A percentile compares a stretch with the other conserved stretches of the same genome.
phyloP scores from a whole-genome alignment of 2,113 vertebrate species.

The Cochlearius cochlearius region DNA sequence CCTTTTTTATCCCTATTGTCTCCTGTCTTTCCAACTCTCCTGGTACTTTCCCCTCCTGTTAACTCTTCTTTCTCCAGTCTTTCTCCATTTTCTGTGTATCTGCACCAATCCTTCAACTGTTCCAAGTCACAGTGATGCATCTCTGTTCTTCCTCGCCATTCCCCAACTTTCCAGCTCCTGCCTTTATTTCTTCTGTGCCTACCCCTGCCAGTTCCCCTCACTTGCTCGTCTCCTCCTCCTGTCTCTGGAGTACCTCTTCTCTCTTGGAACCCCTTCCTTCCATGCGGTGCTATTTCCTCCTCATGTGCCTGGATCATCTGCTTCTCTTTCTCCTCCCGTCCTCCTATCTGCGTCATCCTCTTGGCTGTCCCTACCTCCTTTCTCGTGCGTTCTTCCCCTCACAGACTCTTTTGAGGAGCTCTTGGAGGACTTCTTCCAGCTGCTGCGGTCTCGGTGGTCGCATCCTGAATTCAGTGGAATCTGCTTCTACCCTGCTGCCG shows the following conservation, averaged over 20 bases:
- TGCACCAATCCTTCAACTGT: neutral
- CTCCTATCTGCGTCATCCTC: neutral
- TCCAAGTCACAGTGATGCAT: neutral
- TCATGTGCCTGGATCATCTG: neutral
- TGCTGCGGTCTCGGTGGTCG: neutral
- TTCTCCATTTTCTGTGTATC: neutral
- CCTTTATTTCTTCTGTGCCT: neutral
- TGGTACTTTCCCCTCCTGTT: neutral
- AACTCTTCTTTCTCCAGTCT: neutral
- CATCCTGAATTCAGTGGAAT: neutral
- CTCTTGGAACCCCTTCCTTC: neutral
- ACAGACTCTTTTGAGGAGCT: neutral
- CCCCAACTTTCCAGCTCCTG: neutral
- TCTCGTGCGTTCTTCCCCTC: rapidly evolving
- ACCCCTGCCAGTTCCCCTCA: neutral
- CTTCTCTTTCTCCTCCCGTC: neutral
- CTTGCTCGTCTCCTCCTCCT: neutral
- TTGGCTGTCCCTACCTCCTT: neutral
- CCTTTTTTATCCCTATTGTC: neutral
- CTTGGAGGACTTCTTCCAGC: neutral
- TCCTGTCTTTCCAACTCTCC: neutral
- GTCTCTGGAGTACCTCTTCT: neutral
- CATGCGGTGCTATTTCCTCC: neutral
- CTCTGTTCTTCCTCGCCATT: neutral
- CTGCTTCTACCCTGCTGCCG: neutral